Evolutionary conservation across 2,797 vertebrate genomes (phyloP).

Genomic region (Atherinosoma microstoma): DNA sequence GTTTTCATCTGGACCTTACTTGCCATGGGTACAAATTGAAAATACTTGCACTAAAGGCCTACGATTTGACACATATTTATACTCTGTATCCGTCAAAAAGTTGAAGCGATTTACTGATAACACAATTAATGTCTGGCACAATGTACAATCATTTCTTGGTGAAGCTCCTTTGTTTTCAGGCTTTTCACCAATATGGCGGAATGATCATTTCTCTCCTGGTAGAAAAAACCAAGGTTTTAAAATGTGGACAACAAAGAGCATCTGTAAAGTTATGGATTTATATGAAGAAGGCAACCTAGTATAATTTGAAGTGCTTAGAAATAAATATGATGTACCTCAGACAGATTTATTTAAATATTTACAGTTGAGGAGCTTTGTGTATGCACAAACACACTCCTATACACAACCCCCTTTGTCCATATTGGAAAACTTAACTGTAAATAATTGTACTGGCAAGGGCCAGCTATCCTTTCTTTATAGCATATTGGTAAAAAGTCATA

Average conservation of each 20-base stretch:
- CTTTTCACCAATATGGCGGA: not conserved
- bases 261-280: not conserved
- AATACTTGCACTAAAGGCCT: too few species aligned
- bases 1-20: too few species aligned
- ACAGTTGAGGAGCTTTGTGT: not conserved
- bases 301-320: not conserved
- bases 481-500: not conserved
- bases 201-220: not conserved
- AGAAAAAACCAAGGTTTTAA: not conserved
- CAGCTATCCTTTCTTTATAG: conserved; percentile 1
- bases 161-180: not conserved
- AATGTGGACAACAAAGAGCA: too few species aligned
- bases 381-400: not conserved
- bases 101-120: too few species aligned
- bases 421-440: not conserved
- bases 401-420: not conserved
- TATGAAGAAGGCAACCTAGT: too few species aligned
- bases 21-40: too few species aligned
- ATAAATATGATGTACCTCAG: not conserved
- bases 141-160: not conserved
- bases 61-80: too few species aligned
- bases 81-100: too few species aligned
- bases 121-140: too few species aligned
- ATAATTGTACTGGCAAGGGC: not conserved
- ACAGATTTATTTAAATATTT: conserved; percentile 6